Evolutionary conservation across 2,888 invertebrate species (phyloP), one percentile per base, ranked within the genome.

Genomic region (Tridacna crocea): DNA sequence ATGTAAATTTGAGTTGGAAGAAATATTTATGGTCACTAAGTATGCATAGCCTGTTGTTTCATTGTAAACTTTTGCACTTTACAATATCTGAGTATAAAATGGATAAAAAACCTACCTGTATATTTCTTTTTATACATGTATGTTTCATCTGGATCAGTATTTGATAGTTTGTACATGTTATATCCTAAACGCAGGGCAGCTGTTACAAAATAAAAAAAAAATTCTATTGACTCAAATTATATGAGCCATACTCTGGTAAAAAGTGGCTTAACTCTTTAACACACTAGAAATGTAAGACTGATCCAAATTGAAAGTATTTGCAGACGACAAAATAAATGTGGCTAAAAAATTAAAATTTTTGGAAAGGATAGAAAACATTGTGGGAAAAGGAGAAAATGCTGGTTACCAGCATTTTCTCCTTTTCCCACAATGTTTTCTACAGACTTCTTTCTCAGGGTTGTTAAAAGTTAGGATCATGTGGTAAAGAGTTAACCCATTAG

Each of bases 61-160:
- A 36, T 36, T 36, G n/a, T n/a, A n/a, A n/a, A 36, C 36, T 8
- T 36, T 2, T 36, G 36, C 36, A 36, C 36, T 36, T 36, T 36
- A 36, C 8, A 4, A 4, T 36, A 36, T 8, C 36, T 36, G 36
- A 4, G 36, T 36, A 36, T 36, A 36, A 8, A 36, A n/a, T n/a
- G n/a, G n/a, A n/a, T n/a, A n/a, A n/a, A 36, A 36, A 2, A 36
- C 8, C 63, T 36, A 76, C 75, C 75, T 76, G 75, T 76, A 51
- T 76, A 76, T 76, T 19, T 76, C 51, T 55, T 48, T 68, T 76
- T 65, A 55, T 66, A 76, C 27, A 36, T 27, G 15, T 66, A 66
- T n/a, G 11, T 8, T 17, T 66, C 47, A 55, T 76, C 75, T 51
- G 75, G 65, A 55, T 76, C 68, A 46, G 46, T 22, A 13, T 47